Base-by-base conservation (phyloP, 2,888 invertebrate species). In the Criorhina ranunculi region DNA sequence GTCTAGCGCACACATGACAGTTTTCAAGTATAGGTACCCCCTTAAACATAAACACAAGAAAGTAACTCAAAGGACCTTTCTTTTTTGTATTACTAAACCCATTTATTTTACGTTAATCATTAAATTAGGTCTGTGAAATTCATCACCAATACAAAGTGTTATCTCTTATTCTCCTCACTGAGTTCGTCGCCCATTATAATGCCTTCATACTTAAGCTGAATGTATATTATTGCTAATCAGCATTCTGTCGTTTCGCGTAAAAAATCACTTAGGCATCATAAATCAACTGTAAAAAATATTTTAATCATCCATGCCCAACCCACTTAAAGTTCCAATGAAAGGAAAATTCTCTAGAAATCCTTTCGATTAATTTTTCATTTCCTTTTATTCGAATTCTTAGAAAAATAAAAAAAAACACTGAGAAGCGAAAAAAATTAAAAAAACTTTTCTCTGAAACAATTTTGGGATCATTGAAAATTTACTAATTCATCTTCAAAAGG, bases 201-300 rank as follows among this genome's bases (percentile, higher is more conserved):
- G 17, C 46, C 24, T 42, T 70, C 57, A 46, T 19, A 17, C 17
- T 60, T 51, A 11, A 40, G 51, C 60, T 73, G 40, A 49, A 37
- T 51, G 29, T 40, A 60, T 51, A 60, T 42, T 51, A 44, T 31
- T 53, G 42, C 73, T 35, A 40, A 42, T 40, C 40, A 51, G 51
- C 53, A 42, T 55, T 35, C 24, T 15, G 24, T 40, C 15, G 40
- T 51, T 35, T 69, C 35, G 40, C 51, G 12, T 53, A 66, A 60
- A 60, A 80, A 75, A 40, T 67, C 75, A 80, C 53, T 78, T 78
- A 70, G 37, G 55, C 69, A 62, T 80, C 66, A 80, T 80, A 75
- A 80, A 80, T 80, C 80, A 80, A 70, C 42, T 57, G 19, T 33
- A 49, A 64, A 62, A 70, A 64, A 51, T 67, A 59, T 66, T 59